Conservation (phyloP, 2,888 invertebrate species). For the Acanthacorydalis orientalis region DNA sequence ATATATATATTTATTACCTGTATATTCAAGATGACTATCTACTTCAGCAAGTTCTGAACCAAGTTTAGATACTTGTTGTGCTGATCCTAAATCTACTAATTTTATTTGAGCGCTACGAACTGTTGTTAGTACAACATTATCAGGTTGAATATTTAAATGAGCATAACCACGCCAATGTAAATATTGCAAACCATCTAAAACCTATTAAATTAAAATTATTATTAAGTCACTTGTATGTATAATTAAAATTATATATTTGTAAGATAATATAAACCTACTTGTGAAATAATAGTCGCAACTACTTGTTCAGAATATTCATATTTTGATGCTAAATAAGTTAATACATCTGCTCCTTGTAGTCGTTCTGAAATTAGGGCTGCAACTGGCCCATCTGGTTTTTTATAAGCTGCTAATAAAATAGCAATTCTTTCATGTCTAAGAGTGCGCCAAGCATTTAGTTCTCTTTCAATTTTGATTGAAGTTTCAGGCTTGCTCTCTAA, state of each 20-base stretch:
- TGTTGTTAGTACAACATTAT: constrained; percentile 84
- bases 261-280: constrained; percentile 28
- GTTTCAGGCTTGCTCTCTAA: constrained; percentile 49
- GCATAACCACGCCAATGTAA: constrained; percentile 86
- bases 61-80: constrained; percentile 63
- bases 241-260: neutral
- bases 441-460: constrained; percentile 69
- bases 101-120: constrained; percentile 75
- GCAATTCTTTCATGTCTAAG: constrained; percentile 81
- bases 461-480: constrained; percentile 49
- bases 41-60: constrained; percentile 54
- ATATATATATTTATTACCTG: constrained; percentile 29
- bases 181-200: constrained; percentile 82
- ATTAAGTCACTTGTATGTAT: neutral
- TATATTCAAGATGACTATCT: constrained; percentile 54
- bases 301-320: constrained; percentile 88
- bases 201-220: constrained; percentile 20
- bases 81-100: constrained; percentile 81
- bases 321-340: constrained; percentile 73
- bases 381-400: constrained; percentile 45
- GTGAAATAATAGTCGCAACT: constrained; percentile 72
- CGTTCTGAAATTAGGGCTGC: constrained; percentile 65
- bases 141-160: constrained; percentile 83
- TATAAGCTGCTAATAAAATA: constrained; percentile 53
- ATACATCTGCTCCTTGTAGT: constrained; percentile 78